These are phyloP conservation scores for Amphipoea lucens DNA, from an alignment of 2,888 invertebrate genomes.

Conservation along the genomic window DNA sequence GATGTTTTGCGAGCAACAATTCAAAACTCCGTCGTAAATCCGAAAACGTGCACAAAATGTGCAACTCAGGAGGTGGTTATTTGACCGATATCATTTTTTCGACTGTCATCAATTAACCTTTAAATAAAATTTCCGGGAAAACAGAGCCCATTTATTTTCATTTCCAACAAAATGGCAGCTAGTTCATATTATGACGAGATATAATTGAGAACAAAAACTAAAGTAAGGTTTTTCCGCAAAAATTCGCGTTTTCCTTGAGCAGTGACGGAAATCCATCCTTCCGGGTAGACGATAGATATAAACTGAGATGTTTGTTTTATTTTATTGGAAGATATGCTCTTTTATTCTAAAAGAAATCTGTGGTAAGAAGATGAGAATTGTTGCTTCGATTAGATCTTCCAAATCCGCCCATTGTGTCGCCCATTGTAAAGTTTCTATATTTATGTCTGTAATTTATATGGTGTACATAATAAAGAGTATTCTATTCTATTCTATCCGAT, in stretches of 20 bases:
- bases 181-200: not conserved
- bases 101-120: too few relatives aligned
- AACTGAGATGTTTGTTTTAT: slow-evolving; percentile 3
- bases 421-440: too few relatives aligned
- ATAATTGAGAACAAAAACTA: slow-evolving; percentile 1
- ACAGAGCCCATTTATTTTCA: not conserved
- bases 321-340: not conserved
- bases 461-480: too few relatives aligned
- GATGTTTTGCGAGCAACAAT: too few relatives aligned
- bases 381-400: not conserved
- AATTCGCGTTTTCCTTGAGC: slow-evolving; percentile 5
- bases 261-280: slow-evolving; percentile 12
- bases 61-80: too few relatives aligned
- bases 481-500: too few relatives aligned
- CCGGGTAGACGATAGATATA: not conserved
- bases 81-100: too few relatives aligned
- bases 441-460: too few relatives aligned
- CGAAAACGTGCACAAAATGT: too few relatives aligned
- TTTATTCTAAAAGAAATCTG: not conserved
- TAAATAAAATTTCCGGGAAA: not conserved
- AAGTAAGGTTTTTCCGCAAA: slow-evolving; percentile 3
- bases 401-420: too few relatives aligned
- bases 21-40: too few relatives aligned
- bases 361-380: not conserved
- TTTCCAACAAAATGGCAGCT: too few relatives aligned